Conservation (phyloP, 2,797 vertebrate species). For the Xiphophorus birchmanni region DNA sequence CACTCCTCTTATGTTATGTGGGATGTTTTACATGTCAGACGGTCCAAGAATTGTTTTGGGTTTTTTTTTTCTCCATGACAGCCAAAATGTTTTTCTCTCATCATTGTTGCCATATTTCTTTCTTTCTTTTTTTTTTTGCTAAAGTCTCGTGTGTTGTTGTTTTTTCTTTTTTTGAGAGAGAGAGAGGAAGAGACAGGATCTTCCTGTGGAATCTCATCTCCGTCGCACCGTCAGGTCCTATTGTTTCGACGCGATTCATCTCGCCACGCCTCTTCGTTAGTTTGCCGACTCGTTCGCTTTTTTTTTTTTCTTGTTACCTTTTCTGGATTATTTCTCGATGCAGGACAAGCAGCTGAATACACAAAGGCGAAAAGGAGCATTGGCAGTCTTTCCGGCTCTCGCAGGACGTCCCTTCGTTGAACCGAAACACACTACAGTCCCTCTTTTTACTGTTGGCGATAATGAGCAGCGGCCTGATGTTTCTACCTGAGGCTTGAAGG, state of each 20-base stretch:
- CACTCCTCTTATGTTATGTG: constrained; percentile 22
- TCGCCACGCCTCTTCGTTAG: constrained; percentile 14
- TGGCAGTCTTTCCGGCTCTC: constrained; percentile 48
- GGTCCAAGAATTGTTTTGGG: constrained; percentile 39
- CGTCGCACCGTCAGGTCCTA: constrained; percentile 1
- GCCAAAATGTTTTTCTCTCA: constrained; percentile 56
- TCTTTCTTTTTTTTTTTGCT: background rate
- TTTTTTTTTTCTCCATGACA: constrained; percentile 43
- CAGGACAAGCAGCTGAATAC: constrained; percentile 67
- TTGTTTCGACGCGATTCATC: constrained; percentile 30
- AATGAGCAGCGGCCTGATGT: constrained; percentile 50
- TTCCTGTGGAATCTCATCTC: constrained; percentile 41
- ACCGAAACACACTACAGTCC: constrained; percentile 66
- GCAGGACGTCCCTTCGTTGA: constrained; percentile 59
- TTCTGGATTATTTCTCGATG: constrained; percentile 40
- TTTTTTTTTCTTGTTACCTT: background rate
- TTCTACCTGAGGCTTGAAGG: constrained; percentile 37
- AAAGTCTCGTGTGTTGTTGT: constrained; percentile 3
- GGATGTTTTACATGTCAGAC: constrained; percentile 50
- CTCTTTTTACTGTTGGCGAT: constrained; percentile 55
- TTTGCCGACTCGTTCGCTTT: constrained; percentile 46
- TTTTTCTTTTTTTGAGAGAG: background rate
- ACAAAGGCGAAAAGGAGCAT: constrained; percentile 39
- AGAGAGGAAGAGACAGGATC: constrained; percentile 33
- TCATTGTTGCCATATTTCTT: constrained; percentile 23